phyloP scores from a whole-genome alignment of 1,140 invertebrate genomes.

The Arion vulgaris region DNA sequence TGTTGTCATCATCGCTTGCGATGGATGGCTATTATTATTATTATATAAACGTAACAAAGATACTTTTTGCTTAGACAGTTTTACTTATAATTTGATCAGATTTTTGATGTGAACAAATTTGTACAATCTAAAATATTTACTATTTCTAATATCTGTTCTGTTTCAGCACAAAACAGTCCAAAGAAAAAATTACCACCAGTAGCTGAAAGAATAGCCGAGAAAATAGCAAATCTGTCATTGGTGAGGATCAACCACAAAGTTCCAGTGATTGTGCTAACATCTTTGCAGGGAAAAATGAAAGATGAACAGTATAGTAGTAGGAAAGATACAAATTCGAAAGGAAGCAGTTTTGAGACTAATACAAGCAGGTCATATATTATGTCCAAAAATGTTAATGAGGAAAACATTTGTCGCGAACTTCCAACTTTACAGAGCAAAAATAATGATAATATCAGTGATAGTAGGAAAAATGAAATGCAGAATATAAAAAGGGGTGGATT shows the following conservation, averaged over 20 bases:
- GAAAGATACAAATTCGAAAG: neutral
- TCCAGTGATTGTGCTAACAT: neutral
- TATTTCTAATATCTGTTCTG: too few relatives aligned
- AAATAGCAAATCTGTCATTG: conserved; percentile 27
- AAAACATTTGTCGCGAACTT: neutral
- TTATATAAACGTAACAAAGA: too few relatives aligned
- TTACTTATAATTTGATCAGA: too few relatives aligned
- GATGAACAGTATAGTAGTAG: neutral
- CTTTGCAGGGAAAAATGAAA: neutral
- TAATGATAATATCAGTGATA: neutral
- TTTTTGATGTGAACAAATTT: too few relatives aligned
- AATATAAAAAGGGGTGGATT: neutral
- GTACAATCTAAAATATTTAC: too few relatives aligned
- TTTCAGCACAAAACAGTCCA: neutral
- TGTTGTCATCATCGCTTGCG: too few relatives aligned
- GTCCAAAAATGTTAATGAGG: neutral
- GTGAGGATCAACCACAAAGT: conserved; percentile 33
- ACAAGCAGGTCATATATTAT: neutral
- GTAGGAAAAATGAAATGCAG: neutral
- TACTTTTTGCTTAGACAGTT: too few relatives aligned
- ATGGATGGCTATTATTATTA: too few relatives aligned
- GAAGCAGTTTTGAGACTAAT: neutral
- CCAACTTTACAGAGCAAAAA: neutral
- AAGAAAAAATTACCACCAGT: conserved; percentile 31
- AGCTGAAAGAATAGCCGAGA: conserved; percentile 35